Base-by-base conservation (phyloP, 2,888 invertebrate species). In the Lithophane ornitopus region DNA sequence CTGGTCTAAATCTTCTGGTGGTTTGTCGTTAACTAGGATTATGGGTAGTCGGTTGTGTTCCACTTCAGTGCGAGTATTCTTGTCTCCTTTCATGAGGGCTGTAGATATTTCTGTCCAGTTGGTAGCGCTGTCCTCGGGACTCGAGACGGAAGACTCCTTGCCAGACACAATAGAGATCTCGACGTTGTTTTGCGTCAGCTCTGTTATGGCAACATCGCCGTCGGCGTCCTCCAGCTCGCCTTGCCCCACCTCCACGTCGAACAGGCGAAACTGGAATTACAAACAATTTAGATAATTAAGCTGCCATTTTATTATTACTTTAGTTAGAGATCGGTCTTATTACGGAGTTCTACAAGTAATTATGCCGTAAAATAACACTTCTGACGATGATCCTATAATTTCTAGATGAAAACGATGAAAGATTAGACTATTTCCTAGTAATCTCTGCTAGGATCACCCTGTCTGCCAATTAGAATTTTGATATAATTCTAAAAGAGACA, bases 11-110 rank as follows among this genome's bases (percentile, higher is more conserved):
- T 95, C 96, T 84, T 95, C 96, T 0, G 94, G 93, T 26, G 94
- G 93, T 84, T 93, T 94, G 59, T 96, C 96, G 63, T 96, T 96
- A 8, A 96, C 93, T 83, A 96, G 82, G 39, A 96, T 96, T 46
- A 96, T 94, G 3, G 96, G 96, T 78, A 95, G 86, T 0, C 84
- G 72, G 69, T 89, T 83, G 62, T 88, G 88, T 54, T 90, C 90
- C 4, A 90, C 88, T 49, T 92, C 91, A 41, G 82, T 78, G 73
- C 76, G 85, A 7, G 78, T 74, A 59, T 89, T 90, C 8, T 88
- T 89, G 49, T 92, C 91, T 54, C 90, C 89, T 89, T 93, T 95
- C 54, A 89, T 66, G 26, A 90, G 86, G 0, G 89, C 88, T 12
- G 92, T 84, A 0, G 93, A 89, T 81, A 92, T 90, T 70, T 93